These are phyloP conservation scores for Callinectes sapidus DNA, from an alignment of 2,888 invertebrate species.

Conservation along the genomic window DNA sequence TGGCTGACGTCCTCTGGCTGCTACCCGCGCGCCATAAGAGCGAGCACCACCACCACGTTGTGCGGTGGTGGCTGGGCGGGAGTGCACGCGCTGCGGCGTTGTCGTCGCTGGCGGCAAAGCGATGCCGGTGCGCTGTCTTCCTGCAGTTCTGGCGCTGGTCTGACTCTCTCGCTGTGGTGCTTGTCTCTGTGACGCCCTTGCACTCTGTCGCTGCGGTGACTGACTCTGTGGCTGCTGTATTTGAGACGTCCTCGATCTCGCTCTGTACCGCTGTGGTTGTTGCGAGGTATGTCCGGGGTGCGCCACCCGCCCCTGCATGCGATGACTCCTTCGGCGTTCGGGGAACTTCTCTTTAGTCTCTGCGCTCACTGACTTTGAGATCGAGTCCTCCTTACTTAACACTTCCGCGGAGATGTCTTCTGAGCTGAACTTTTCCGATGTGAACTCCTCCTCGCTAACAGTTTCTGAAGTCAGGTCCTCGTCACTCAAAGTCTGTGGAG, in stretches of 20 bases:
- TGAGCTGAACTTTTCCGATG: background rate
- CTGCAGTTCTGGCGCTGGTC: background rate
- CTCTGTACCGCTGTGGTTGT: background rate
- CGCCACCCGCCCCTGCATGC: background rate
- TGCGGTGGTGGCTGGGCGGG: background rate
- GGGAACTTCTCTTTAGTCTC: background rate
- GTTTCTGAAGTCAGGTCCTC: background rate
- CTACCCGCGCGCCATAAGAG: background rate
- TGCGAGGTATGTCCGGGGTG: background rate
- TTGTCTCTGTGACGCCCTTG: background rate
- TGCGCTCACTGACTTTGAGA: background rate
- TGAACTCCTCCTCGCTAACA: background rate
- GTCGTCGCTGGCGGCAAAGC: background rate
- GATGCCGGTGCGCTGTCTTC: background rate
- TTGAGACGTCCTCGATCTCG: background rate
- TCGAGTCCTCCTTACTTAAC: background rate
- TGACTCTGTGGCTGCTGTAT: background rate
- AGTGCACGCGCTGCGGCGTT: background rate
- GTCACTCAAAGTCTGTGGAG: background rate
- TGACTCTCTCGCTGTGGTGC: background rate
- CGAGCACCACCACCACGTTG: background rate
- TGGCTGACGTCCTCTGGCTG: background rate
- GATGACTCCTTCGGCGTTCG: background rate
- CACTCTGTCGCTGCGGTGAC: background rate
- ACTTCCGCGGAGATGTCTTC: background rate